phyloP scores from a whole-genome alignment of 2,113 vertebrate species.

The Toxotes chatareus region DNA sequence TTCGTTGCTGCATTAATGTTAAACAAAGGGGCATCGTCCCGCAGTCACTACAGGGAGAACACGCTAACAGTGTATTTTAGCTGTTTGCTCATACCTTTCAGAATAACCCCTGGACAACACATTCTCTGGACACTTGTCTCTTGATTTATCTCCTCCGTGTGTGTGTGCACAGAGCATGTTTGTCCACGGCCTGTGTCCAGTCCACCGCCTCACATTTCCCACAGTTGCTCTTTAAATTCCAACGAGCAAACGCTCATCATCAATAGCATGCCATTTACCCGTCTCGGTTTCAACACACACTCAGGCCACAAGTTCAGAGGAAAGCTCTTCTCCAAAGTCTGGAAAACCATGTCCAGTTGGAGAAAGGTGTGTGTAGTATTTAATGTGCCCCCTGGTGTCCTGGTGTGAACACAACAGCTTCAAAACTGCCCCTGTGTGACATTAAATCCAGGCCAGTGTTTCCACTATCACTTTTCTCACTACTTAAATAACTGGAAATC shows the following conservation, averaged over 20 bases:
- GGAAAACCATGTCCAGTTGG: not conserved
- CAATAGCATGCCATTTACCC: not conserved
- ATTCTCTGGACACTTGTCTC: constrained; percentile 40
- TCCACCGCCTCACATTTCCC: constrained; percentile 28
- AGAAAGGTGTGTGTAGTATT: not conserved
- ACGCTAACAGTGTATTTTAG: not conserved
- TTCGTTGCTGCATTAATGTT: not conserved
- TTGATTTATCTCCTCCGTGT: constrained; percentile 40
- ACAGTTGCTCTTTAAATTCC: constrained; percentile 43
- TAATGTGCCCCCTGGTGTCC: constrained; percentile 59
- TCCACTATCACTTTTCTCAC: not conserved
- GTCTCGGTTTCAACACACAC: constrained; percentile 12
- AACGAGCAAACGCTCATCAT: constrained; percentile 15
- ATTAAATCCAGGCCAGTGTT: not conserved
- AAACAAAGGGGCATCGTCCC: not conserved
- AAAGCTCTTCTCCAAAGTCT: not conserved
- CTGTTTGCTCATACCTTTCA: constrained; percentile 32
- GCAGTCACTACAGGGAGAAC: too few species aligned
- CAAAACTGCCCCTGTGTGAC: not conserved
- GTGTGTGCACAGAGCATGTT: constrained; percentile 32
- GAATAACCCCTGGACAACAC: constrained; percentile 28
- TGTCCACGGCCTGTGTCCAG: constrained; percentile 29
- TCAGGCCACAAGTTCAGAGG: not conserved
- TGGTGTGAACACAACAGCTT: constrained; percentile 11
- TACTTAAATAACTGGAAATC: constrained; percentile 2